Evolutionary conservation across 2,888 invertebrate genomes (phyloP), one percentile per base, ranked within the genome.

Genomic region (Eulithis prunata): DNA sequence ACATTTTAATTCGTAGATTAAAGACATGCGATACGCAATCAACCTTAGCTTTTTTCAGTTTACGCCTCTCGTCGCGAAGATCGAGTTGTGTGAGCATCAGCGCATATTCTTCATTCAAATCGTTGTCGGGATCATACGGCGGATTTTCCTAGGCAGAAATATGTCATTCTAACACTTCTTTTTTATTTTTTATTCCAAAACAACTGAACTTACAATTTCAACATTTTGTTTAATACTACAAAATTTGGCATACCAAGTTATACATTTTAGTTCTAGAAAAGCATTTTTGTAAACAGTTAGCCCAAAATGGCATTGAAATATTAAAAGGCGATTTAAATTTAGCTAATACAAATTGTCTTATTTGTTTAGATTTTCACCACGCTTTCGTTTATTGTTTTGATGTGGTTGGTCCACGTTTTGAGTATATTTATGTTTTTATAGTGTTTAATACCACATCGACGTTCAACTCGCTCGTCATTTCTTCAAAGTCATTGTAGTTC

Each of bases 1-100:
- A 14, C 4, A 41, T 41, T 41, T 41, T 1, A 41, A 41, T 3
- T 41, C 41, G 7, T 41, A 10, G 41, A 10, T 10, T 5, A 11
- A n/a, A 45, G n/a, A 56, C 56, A 21, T 56, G 56, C 57, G 46
- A 45, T 46, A 28, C 46, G 10, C 7, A n/a, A 49, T 38, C 32
- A 64, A 64, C 67, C 67, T 67, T 67, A 38, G 67, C 67, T 53
- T 57, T 67, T 32, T 57, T 61, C 57, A 54, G 57, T 46, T 52
- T 58, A 5, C 68, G 61, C 55, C 62, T 51, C 32, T 47, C 57
- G 11, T 58, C 61, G 46, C 47, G 62, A 0, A 46, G 55, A 14
- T 62, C 62, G 13, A 59, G 45, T 7, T 63, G 55, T 3, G 62
- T 61, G 21, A 62, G 28, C 14, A 66, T 57, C 43, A 62, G 57